Evolutionary conservation across 2,888 invertebrate species (phyloP).

Genomic region (Caenorhabditis virilis): DNA sequence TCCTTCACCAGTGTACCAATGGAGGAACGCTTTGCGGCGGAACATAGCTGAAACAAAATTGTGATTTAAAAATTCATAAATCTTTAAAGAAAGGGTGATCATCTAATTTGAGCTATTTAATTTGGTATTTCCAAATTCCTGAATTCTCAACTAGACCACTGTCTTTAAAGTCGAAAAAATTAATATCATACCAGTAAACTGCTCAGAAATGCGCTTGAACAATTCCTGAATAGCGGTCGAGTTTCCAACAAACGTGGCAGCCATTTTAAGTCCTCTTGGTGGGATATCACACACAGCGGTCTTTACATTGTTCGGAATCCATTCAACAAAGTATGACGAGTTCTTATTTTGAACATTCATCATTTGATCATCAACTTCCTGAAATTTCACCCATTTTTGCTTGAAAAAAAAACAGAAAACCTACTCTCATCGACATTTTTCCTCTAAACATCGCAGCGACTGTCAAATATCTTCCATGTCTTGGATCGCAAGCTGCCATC

Average conservation of each 20-base stretch:
- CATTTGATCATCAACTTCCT: slow-evolving; percentile 61
- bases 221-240: slow-evolving; percentile 86
- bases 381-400: background rate
- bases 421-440: slow-evolving; percentile 73
- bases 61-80: background rate
- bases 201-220: slow-evolving; percentile 85
- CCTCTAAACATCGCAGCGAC: slow-evolving; percentile 74
- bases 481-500: slow-evolving; percentile 73
- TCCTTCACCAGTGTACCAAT: slow-evolving; percentile 95
- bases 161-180: background rate
- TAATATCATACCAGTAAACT: slow-evolving; percentile 75
- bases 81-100: background rate
- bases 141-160: background rate
- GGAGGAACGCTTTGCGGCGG: slow-evolving; percentile 91
- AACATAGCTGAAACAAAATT: slow-evolving; percentile 78
- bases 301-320: slow-evolving; percentile 80
- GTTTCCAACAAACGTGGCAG: slow-evolving; percentile 89
- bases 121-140: background rate
- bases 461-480: slow-evolving; percentile 73
- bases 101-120: background rate
- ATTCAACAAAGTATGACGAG: slow-evolving; percentile 60
- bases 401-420: background rate
- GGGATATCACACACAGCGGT: slow-evolving; percentile 92
- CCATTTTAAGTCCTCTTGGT: slow-evolving; percentile 85
- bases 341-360: slow-evolving; percentile 61